A percentile compares a stretch with the other conserved stretches of the same genome.
Conservation (phyloP, 2,888 invertebrate genomes). For the Eristalis tenax region DNA sequence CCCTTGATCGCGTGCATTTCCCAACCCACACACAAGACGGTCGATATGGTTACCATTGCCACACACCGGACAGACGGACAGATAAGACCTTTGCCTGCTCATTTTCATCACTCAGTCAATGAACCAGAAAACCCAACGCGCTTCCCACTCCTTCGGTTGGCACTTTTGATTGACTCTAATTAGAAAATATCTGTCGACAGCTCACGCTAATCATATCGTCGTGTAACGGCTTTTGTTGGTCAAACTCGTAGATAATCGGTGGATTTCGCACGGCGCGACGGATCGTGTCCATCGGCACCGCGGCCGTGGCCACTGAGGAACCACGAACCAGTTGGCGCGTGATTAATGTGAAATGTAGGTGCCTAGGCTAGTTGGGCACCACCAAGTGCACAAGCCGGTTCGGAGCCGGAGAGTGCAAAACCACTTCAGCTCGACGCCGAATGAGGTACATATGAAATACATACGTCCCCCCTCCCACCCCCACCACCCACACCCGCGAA, state of each 20-base stretch:
- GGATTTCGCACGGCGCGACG: not conserved
- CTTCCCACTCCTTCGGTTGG: not conserved
- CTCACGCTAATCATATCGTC: slow-evolving; percentile 57
- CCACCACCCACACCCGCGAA: too few species aligned
- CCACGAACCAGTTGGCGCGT: slow-evolving; percentile 1
- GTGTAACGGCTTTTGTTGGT: slow-evolving; percentile 52
- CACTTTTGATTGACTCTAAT: slow-evolving; percentile 65
- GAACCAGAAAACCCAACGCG: not conserved
- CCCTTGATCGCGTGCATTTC: not conserved
- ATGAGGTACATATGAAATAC: not conserved
- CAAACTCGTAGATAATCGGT: slow-evolving; percentile 48
- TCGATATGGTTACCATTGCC: not conserved
- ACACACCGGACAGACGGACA: not conserved
- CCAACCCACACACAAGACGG: not conserved
- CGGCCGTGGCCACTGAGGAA: not conserved
- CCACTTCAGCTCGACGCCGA: not conserved
- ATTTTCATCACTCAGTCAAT: not conserved
- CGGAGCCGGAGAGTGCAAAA: not conserved
- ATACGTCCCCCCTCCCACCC: too few species aligned
- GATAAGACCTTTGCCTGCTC: not conserved
- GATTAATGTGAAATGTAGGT: not conserved
- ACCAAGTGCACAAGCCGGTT: not conserved
- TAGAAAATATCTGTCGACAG: slow-evolving; percentile 49
- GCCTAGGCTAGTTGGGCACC: not conserved
- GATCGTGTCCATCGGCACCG: slow-evolving; percentile 10